Evolutionary conservation across 2,888 invertebrate species (phyloP).

Genomic region (Sicus ferrugineus): DNA sequence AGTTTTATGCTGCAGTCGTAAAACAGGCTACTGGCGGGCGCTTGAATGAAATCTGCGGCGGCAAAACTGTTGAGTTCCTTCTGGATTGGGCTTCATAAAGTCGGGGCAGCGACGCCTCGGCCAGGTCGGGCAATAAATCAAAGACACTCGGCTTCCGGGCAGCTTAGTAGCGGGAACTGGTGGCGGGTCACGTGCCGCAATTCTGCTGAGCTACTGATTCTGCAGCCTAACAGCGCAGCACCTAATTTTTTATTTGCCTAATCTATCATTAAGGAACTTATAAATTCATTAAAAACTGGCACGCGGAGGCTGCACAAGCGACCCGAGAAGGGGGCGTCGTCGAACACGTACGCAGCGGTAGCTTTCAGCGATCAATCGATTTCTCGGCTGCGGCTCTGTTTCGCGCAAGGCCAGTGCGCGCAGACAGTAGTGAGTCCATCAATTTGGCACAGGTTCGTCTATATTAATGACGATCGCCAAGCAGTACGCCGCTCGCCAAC

Average conservation of each 20-base stretch:
- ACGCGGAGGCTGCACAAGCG: not conserved
- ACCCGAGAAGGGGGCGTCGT: constrained; percentile 41
- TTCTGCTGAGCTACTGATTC: not conserved
- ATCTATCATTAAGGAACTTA: constrained; percentile 32
- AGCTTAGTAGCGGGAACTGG: not conserved
- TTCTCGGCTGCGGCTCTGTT: not conserved
- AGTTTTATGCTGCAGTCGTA: constrained; percentile 25
- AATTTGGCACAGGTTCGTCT: constrained; percentile 56
- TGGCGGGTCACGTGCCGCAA: constrained; percentile 24
- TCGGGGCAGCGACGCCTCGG: constrained; percentile 12
- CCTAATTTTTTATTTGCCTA: constrained; percentile 31
- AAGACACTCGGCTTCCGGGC: constrained; percentile 17
- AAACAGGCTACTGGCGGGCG: constrained; percentile 3
- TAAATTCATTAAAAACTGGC: constrained; percentile 30
- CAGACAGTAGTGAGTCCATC: constrained; percentile 29
- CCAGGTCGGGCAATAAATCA: constrained; percentile 26
- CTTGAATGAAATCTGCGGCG: constrained; percentile 18
- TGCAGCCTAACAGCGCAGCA: constrained; percentile 3
- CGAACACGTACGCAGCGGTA: constrained; percentile 47
- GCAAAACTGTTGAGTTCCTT: not conserved
- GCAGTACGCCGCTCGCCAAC: not conserved
- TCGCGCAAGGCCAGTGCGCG: not conserved
- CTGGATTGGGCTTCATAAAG: constrained; percentile 7
- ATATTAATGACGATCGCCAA: constrained; percentile 12
- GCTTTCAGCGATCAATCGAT: constrained; percentile 48